phyloP scores from a whole-genome alignment of 2,888 invertebrate species.

The Melanophora roralis region DNA sequence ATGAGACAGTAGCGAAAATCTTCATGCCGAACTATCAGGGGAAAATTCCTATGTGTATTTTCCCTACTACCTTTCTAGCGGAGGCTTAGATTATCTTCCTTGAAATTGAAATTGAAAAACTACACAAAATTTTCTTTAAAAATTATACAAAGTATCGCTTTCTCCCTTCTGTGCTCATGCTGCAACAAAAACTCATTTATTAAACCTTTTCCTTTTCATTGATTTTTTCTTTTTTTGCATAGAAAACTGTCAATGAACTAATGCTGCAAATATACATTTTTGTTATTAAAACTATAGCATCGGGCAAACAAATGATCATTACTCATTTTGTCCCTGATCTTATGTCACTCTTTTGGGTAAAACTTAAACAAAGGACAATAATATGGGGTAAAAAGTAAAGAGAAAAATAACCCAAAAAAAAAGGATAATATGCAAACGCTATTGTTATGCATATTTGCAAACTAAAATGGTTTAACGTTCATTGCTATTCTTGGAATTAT shows the following conservation, averaged over 20 bases:
- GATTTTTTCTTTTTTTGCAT: conserved; percentile 51
- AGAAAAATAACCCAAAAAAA: conserved; percentile 23
- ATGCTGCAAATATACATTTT: not conserved
- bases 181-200: not conserved
- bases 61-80: too few relatives aligned
- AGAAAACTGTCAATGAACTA: conserved; percentile 37
- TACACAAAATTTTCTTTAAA: too few relatives aligned
- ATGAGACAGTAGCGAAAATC: too few relatives aligned
- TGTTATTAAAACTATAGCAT: conserved; percentile 9
- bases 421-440: conserved; percentile 7
- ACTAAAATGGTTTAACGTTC: not conserved
- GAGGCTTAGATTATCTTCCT: too few relatives aligned
- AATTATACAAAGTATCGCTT: not conserved
- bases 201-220: conserved; percentile 19
- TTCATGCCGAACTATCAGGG: too few relatives aligned
- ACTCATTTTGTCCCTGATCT: conserved; percentile 36
- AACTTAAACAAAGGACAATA: conserved; percentile 4
- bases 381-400: conserved; percentile 45
- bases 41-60: too few relatives aligned
- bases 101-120: too few relatives aligned
- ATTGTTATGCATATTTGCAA: not conserved
- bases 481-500: conserved; percentile 36
- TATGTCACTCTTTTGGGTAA: conserved; percentile 39
- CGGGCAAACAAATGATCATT: conserved; percentile 45
- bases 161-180: not conserved